These are phyloP conservation scores for Rhynchopsitta pachyrhyncha DNA, from an alignment of 2,113 vertebrate genomes.

Conservation along the genomic window DNA sequence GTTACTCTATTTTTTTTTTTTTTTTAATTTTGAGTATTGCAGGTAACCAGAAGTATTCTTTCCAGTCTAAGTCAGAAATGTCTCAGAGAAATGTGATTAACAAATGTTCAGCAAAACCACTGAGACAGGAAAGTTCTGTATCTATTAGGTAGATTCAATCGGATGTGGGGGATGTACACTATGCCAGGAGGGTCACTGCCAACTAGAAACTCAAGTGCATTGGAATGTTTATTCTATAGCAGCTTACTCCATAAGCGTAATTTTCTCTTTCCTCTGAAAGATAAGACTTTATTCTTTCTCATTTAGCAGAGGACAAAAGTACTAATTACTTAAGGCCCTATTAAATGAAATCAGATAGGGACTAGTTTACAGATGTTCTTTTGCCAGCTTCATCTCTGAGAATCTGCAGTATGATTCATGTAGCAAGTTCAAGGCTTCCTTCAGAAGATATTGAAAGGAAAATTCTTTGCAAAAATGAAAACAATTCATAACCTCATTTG, in stretches of 20 bases:
- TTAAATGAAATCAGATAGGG: not conserved
- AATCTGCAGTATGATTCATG: not conserved
- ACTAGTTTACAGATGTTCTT: not conserved
- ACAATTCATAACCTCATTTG: not conserved
- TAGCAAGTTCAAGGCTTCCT: not conserved
- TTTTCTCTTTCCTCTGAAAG: not conserved
- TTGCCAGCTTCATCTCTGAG: not conserved
- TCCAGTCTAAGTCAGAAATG: not conserved
- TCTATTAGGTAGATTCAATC: not conserved
- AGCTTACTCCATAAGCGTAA: not conserved
- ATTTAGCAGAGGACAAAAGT: not conserved
- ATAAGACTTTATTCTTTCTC: not conserved
- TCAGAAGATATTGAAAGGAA: not conserved
- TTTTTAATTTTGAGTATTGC: not conserved
- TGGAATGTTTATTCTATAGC: not conserved
- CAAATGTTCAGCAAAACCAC: not conserved
- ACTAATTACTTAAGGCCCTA: not conserved
- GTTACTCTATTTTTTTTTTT: not conserved
- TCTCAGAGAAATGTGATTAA: not conserved
- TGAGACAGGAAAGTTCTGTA: not conserved
- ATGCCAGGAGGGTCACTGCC: not conserved
- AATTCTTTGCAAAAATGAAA: not conserved
- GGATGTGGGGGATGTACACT: too few relatives aligned
- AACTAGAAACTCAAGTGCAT: not conserved
- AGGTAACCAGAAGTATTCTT: not conserved